These are phyloP conservation scores for Cinara cedri DNA, from an alignment of 2,888 invertebrate species.

Conservation along the genomic window DNA sequence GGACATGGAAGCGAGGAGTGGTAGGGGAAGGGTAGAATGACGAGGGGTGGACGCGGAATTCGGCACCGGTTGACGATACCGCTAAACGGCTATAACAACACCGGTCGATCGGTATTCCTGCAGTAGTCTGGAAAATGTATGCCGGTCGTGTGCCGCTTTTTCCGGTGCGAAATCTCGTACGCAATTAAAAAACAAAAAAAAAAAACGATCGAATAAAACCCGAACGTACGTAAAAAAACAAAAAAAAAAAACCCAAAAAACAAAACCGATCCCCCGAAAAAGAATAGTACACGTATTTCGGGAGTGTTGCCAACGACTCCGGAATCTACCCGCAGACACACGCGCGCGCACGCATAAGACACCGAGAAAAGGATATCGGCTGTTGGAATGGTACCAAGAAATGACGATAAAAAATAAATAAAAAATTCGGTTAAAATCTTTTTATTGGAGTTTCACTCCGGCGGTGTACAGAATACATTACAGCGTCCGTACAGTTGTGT, in stretches of 20 bases:
- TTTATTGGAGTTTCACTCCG: constrained; percentile 10
- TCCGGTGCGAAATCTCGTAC: neutral
- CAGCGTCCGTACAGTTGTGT: neutral
- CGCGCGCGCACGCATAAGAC: neutral
- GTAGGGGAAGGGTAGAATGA: too few species aligned
- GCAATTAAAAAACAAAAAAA: neutral
- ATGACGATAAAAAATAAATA: constrained; percentile 1
- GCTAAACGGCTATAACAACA: neutral
- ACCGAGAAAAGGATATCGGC: constrained; percentile 28
- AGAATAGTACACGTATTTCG: constrained; percentile 4
- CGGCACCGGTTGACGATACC: neutral
- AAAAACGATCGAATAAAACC: neutral
- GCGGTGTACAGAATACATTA: neutral
- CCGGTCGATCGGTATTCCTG: too few species aligned
- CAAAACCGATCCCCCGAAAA: too few species aligned
- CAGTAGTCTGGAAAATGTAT: neutral
- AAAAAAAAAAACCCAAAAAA: neutral
- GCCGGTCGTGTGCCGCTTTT: too few species aligned
- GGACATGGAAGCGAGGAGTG: too few species aligned
- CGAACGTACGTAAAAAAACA: neutral
- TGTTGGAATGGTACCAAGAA: constrained; percentile 45
- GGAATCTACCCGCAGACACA: constrained; percentile 16
- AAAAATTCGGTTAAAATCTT: constrained; percentile 6
- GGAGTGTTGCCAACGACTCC: constrained; percentile 36
- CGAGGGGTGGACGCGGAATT: neutral